Evolutionary conservation across 2,888 invertebrate genomes (phyloP), one percentile per base, ranked within the genome.

Genomic region (Nymphalis urticae): DNA sequence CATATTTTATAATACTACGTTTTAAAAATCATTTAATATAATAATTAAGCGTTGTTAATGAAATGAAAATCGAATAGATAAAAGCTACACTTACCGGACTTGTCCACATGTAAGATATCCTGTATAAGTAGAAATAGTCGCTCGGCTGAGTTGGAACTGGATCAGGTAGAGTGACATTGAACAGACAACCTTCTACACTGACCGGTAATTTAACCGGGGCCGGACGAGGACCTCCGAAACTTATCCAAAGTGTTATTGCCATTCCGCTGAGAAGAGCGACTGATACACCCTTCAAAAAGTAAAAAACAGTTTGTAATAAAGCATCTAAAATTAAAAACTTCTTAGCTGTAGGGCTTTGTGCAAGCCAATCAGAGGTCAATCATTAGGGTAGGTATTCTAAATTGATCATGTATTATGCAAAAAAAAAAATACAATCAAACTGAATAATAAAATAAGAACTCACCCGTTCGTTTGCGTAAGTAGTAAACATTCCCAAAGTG

Each of bases 161-260:
- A 0, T 70, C 51, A 0, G 81, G 72, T 13, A 81, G 19, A 0
- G 89, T 87, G 5, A 85, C 75, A 67, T 90, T 90, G 21, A 58
- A 66, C 1, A 77, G 75, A 70, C 96, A 96, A 48, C 94, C 94
- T 6, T 92, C 94, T 0, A 90, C 93, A 17, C 93, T 93, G 54
- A 95, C 89, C 0, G 95, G 94, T 54, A 96, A 80, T 61, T 86
- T 90, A 8, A 85, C 84, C 0, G 94, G 82, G 0, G 92, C 84
- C 0, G 96, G 97, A 95, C 95, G 95, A 0, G 97, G 97, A 6
- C 95, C 94, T 0, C 97, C 97, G 82, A 98, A 97, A 63, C 97
- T 97, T 75, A 97, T 95, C 97, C 97, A 97, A 58, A 97, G 90
- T 1, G 96, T 95, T 64, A 97, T 80, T 0, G 92, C 86, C 70